phyloP scores from a whole-genome alignment of 2,888 invertebrate genomes.

The Tetragnatha montana region DNA sequence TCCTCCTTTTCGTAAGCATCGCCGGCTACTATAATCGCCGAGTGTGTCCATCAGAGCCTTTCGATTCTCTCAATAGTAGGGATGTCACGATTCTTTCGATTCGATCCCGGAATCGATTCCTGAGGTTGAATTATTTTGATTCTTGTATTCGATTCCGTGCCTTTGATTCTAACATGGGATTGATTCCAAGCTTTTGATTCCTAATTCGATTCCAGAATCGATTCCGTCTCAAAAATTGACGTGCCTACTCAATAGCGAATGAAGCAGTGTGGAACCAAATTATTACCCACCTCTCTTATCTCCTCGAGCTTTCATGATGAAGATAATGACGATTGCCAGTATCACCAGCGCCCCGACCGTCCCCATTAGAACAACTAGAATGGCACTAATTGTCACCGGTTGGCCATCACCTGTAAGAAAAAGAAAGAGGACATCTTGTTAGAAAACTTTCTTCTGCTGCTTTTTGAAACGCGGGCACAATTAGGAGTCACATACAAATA shows the following conservation, averaged over 20 bases:
- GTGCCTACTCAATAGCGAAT: neutral
- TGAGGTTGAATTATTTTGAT: too few relatives aligned
- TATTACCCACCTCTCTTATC: constrained; percentile 58
- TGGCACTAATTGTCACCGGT: constrained; percentile 71
- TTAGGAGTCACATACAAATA: neutral
- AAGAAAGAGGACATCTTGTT: constrained; percentile 4
- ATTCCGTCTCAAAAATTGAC: neutral
- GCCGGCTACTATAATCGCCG: too few relatives aligned
- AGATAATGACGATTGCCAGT: constrained; percentile 72
- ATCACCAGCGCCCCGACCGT: constrained; percentile 71
- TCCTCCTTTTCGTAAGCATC: too few relatives aligned
- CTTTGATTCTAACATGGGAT: neutral
- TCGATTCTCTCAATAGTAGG: too few relatives aligned
- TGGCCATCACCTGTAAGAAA: constrained; percentile 56
- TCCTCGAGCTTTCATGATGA: constrained; percentile 71
- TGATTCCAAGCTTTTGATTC: neutral
- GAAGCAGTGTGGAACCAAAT: neutral
- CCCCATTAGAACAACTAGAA: constrained; percentile 72
- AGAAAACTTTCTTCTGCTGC: neutral
- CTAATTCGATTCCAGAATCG: neutral
- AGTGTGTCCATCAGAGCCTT: too few relatives aligned
- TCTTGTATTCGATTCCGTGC: too few relatives aligned
- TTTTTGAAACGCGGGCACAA: neutral
- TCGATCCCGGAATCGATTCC: too few relatives aligned
- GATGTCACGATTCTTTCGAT: too few relatives aligned